Base-by-base conservation (phyloP, 2,797 vertebrate species). In the Cuniculus paca region DNA sequence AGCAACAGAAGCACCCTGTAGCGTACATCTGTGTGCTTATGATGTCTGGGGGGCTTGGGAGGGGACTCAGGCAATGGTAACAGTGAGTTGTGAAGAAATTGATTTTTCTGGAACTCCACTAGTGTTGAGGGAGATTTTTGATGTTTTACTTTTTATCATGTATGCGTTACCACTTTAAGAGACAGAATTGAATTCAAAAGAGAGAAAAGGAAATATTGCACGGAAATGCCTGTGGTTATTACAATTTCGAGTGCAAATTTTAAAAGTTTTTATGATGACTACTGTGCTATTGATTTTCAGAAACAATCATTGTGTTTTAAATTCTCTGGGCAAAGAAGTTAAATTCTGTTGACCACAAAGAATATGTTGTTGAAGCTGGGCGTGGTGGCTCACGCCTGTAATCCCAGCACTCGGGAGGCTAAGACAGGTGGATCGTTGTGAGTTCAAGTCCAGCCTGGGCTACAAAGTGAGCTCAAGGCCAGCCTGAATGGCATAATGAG, bases 101-200 rank as follows among this genome's bases (percentile, higher is more conserved):
- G 9, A 11, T 54, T 31, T 88, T 77, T 92, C 70, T 60, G 19
- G 60, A 84, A 87, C 86, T 79, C 65, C 16, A 60, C 0, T 45
- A 92, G 54, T 31, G 11, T 65, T 86, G 79, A 9, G 28, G 52
- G 72, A 24, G 9, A 1, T 22, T 39, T 78, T 70, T 19, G 52
- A 61, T 65, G 7, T 65, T 75, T 34, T 14, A 50, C 58, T 68
- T 63, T 86, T 86, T 74, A 83, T 84, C 48, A 2, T 48, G 20
- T 2, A 56, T 56, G 8, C 52, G 42, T 52, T 45, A 65, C n/a
- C 10, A 42, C 8, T 90, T 90, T 68, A n/a, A 91, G 70, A 86
- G 81, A 92, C 12, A 90, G 36, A 60, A 70, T 52, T 78, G 90
- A 56, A 95, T 95, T 89, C n/a, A 70, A 91, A 93, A 89, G 24